Conservation (phyloP, 2,113 vertebrate genomes). For the Poicephalus meyeri region DNA sequence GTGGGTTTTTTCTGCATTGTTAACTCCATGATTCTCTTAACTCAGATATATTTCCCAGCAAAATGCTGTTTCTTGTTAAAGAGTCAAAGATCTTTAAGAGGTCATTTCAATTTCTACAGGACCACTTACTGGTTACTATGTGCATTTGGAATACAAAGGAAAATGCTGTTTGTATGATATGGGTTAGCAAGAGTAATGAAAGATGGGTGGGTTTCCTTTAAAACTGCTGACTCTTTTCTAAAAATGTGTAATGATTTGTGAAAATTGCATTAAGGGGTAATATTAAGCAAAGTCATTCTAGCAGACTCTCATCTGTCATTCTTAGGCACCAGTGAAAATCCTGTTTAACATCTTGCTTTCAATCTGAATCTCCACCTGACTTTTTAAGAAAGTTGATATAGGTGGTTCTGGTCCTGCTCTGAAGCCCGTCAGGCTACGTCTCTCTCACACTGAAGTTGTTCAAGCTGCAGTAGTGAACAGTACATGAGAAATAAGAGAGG, state of each 20-base stretch:
- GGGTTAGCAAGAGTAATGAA: neutral
- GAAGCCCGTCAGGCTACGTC: neutral
- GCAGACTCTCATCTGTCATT: neutral
- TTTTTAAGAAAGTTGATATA: neutral
- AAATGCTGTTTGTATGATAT: neutral
- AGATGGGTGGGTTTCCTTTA: neutral
- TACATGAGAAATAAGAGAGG: neutral
- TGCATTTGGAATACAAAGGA: neutral
- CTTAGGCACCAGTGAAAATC: neutral
- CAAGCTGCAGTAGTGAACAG: neutral
- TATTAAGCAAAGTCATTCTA: neutral
- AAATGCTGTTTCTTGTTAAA: neutral
- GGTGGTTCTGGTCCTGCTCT: neutral
- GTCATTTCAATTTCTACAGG: neutral
- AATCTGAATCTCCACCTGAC: neutral
- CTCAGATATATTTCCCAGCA: neutral
- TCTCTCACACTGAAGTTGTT: neutral
- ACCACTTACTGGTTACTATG: neutral
- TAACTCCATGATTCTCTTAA: neutral
- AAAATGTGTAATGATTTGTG: neutral
- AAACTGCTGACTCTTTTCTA: neutral
- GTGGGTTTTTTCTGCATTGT: fast-evolving
- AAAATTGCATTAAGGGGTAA: neutral
- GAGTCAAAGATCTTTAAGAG: neutral
- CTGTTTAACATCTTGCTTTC: neutral